Base-by-base conservation (phyloP, 30 jellyfish, hydroid and myxozoan genomes). In the Hydractinia echinata region DNA sequence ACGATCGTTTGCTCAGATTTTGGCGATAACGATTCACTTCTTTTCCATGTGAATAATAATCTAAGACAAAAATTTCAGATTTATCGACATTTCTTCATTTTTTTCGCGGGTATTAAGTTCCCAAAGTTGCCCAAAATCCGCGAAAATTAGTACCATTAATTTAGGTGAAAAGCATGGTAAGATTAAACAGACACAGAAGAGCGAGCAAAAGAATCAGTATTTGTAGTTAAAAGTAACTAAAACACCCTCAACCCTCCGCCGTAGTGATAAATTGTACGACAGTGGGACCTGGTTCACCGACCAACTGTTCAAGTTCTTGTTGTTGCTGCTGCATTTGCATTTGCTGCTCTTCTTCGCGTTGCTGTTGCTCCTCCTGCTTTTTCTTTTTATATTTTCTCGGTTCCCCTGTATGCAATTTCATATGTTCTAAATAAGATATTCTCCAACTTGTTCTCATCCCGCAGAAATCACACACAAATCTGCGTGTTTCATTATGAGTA, bases 391-490 rank as follows among this genome's bases (percentile, higher is more conserved):
- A 11, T 54, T 77, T 77, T 7, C 85, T 51, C 16, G 85, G 85
- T 54, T 77, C 85, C 4, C 85, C 85, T 8, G 85, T 77, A 30
- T 77, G 85, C 82, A 77, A 48, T n/a, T 77, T 77, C 85, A 77
- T 77, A 50, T 77, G 85, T 30, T 77, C 85, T 58, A 77, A 55
- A 60, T 77, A 61, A 5, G 85, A 77, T 20, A 77, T 18, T 54
- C 85, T 54, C 85, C 85, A 77, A 66, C 85, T 77, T 8, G 85
- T 77, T 77, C 85, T 77, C 85, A 77, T 77, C 7, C 85, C 85
- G 52, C 85, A 77, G 60, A 18, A 77, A 61, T 77, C 85, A 61
- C 85, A 77, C 15, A 77, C 85, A 4, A 77, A 77, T 18, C 85
- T 79, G 18, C 85, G 53, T 55, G 76, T 61, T 50, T 77, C 85